phyloP scores from a whole-genome alignment of 2,113 vertebrate genomes.

The Apistogramma diplotaenia region DNA sequence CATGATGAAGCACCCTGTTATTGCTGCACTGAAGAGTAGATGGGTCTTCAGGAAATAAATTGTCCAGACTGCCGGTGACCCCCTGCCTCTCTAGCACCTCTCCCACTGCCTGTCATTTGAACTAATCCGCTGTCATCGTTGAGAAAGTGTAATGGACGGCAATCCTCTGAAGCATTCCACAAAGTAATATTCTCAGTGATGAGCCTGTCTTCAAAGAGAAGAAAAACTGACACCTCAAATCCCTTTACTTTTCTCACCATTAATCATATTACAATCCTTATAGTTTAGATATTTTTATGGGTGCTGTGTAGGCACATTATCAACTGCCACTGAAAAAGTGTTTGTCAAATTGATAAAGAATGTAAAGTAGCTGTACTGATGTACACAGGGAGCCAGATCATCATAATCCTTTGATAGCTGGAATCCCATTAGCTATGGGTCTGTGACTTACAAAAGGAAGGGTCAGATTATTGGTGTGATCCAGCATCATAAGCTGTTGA shows the following conservation, averaged over 20 bases:
- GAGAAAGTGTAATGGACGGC: conserved; percentile 53
- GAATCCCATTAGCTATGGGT: conserved; percentile 67
- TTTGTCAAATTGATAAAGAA: conserved; percentile 61
- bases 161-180: conserved; percentile 51
- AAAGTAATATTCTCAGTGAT: conserved; percentile 42
- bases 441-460: conserved; percentile 61
- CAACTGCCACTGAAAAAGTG: conserved; percentile 39
- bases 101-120: conserved; percentile 37
- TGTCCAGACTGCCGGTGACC: conserved; percentile 38
- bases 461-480: conserved; percentile 60
- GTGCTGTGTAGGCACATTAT: background rate
- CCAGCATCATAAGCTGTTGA: conserved; percentile 38
- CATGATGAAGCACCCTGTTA: conserved; percentile 39
- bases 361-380: conserved; percentile 36
- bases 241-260: conserved; percentile 31
- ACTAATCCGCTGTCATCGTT: conserved; percentile 57
- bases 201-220: conserved; percentile 51
- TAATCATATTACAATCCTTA: conserved; percentile 31
- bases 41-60: conserved; percentile 55
- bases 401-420: conserved; percentile 58
- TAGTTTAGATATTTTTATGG: background rate
- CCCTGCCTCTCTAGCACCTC: conserved; percentile 7
- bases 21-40: conserved; percentile 15
- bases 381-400: conserved; percentile 49
- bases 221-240: conserved; percentile 36